These are phyloP conservation scores for Chymomyza procnemis DNA, from an alignment of 2,888 invertebrate genomes.

Conservation along the genomic window DNA sequence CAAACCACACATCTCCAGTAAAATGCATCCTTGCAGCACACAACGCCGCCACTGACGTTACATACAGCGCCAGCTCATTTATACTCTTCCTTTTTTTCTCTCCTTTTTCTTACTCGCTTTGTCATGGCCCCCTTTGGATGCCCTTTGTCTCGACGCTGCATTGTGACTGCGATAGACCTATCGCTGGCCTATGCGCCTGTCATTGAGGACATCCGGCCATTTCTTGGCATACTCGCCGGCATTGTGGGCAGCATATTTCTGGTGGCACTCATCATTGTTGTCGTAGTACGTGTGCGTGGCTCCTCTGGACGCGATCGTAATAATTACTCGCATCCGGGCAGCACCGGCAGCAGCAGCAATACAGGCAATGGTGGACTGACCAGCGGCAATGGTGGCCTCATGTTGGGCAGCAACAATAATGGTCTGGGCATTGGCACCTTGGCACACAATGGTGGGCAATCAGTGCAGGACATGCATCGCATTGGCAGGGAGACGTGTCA, in stretches of 20 bases:
- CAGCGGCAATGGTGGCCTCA: constrained; percentile 63
- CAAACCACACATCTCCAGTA: too few species aligned
- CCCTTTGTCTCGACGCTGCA: background rate
- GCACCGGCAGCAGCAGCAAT: constrained; percentile 37
- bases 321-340: constrained; percentile 77
- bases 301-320: constrained; percentile 78
- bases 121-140: background rate
- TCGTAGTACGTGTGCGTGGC: constrained; percentile 80
- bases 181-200: constrained; percentile 78
- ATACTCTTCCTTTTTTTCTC: constrained; percentile 8
- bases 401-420: constrained; percentile 69
- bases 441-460: constrained; percentile 76
- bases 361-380: constrained; percentile 41
- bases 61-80: constrained; percentile 2
- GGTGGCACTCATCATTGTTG: constrained; percentile 80
- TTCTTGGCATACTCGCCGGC: constrained; percentile 80
- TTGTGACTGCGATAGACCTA: constrained; percentile 62
- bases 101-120: background rate
- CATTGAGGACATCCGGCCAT: constrained; percentile 80
- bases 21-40: too few species aligned
- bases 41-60: too few species aligned
- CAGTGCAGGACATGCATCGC: constrained; percentile 76
- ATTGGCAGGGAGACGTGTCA: constrained; percentile 76
- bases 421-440: constrained; percentile 72
- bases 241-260: constrained; percentile 80